These are phyloP conservation scores for Cryptocheilus praepositus DNA, from an alignment of 2,888 invertebrate genomes.

Conservation along the genomic window DNA sequence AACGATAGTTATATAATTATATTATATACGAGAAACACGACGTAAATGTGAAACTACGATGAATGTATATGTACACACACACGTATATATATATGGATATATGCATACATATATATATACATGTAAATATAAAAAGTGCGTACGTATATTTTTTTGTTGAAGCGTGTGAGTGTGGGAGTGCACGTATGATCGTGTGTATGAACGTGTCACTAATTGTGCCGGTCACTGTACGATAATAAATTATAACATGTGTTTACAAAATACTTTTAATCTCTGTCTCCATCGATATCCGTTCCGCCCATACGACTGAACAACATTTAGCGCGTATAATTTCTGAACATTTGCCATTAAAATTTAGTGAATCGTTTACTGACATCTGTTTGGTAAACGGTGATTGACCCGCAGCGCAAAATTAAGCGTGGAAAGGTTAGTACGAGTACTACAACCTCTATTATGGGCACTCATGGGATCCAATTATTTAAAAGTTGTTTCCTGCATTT, in stretches of 20 bases:
- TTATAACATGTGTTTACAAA: constrained; percentile 61
- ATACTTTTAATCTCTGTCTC: not conserved
- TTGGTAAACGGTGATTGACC: too few species aligned
- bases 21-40: constrained; percentile 37
- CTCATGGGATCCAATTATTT: too few species aligned
- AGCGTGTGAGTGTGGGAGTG: constrained; percentile 25
- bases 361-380: too few species aligned
- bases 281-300: too few species aligned
- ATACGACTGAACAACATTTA: too few species aligned
- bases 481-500: too few species aligned
- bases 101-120: constrained; percentile 33
- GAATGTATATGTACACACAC: constrained; percentile 30
- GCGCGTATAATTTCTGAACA: too few species aligned
- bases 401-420: too few species aligned
- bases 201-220: constrained; percentile 56
- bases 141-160: constrained; percentile 54
- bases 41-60: constrained; percentile 31
- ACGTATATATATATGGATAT: constrained; percentile 34
- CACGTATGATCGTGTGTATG: constrained; percentile 16
- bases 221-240: constrained; percentile 65
- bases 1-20: constrained; percentile 47
- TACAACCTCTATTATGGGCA: too few species aligned
- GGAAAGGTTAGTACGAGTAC: too few species aligned
- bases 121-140: constrained; percentile 34
- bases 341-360: too few species aligned